A percentile compares a stretch with the other conserved stretches of the same genome.
phyloP scores from a whole-genome alignment of 1,140 invertebrate species.

The Leptinotarsa undecemlineata region DNA sequence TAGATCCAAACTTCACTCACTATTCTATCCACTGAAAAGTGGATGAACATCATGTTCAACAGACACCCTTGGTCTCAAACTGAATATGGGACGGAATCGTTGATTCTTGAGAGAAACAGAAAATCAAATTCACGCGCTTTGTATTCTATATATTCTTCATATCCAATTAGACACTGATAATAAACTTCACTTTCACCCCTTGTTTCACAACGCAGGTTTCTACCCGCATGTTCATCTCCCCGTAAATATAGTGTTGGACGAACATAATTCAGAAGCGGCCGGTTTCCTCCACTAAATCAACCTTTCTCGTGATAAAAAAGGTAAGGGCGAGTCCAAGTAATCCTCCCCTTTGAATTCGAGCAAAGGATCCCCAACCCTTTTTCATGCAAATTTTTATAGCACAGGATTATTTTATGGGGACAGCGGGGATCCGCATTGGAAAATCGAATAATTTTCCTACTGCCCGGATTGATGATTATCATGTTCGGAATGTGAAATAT shows the following conservation, averaged over 20 bases:
- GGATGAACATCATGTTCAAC: too few species aligned
- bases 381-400: slow-evolving; percentile 8
- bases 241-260: background rate
- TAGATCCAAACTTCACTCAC: too few species aligned
- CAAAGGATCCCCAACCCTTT: background rate
- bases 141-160: too few species aligned
- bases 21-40: too few species aligned
- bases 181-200: too few species aligned
- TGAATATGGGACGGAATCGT: too few species aligned
- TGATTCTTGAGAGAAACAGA: too few species aligned
- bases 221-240: too few species aligned
- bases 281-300: background rate
- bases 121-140: too few species aligned
- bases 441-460: background rate
- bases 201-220: too few species aligned
- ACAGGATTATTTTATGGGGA: background rate
- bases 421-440: background rate
- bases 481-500: background rate
- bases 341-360: background rate
- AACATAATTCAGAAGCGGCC: background rate
- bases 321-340: background rate
- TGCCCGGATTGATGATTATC: background rate
- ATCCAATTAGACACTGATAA: too few species aligned
- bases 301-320: background rate
- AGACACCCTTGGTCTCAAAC: too few species aligned